Conservation (phyloP, 2,797 vertebrate genomes). For the Sebastes nivosus region DNA sequence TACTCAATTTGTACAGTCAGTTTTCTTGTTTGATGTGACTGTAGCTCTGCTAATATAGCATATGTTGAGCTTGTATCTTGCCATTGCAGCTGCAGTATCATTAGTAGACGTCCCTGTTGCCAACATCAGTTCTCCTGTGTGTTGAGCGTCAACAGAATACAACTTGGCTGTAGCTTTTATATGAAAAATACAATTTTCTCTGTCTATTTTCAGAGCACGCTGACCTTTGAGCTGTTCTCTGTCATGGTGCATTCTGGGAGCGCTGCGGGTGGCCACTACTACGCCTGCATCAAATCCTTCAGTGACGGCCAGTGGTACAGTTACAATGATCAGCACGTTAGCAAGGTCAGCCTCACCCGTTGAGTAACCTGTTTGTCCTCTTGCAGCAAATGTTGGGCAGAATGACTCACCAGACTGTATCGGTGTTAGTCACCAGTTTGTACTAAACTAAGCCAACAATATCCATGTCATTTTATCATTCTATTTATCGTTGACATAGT, state of each 20-base stretch:
- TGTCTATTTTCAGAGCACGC: slow-evolving; percentile 84
- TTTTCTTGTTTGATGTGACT: too few species aligned
- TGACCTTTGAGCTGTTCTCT: slow-evolving; percentile 97
- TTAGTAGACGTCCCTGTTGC: background rate
- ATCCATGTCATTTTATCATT: background rate
- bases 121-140: background rate
- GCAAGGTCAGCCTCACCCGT: slow-evolving; percentile 87
- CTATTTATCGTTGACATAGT: background rate
- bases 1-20: too few species aligned
- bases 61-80: background rate
- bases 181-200: background rate
- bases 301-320: slow-evolving; percentile 98
- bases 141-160: background rate
- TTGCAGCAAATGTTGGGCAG: background rate
- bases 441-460: background rate
- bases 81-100: background rate
- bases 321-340: slow-evolving; percentile 99
- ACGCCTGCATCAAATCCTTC: slow-evolving; percentile 99
- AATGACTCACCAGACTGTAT: background rate
- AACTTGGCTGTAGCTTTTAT: background rate
- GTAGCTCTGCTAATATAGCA: background rate
- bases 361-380: background rate
- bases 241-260: slow-evolving; percentile 99
- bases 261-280: slow-evolving; percentile 98
- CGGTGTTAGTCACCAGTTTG: background rate